Evolutionary conservation across 2,888 invertebrate genomes (phyloP).

Genomic region (Limnephilus lunatus): DNA sequence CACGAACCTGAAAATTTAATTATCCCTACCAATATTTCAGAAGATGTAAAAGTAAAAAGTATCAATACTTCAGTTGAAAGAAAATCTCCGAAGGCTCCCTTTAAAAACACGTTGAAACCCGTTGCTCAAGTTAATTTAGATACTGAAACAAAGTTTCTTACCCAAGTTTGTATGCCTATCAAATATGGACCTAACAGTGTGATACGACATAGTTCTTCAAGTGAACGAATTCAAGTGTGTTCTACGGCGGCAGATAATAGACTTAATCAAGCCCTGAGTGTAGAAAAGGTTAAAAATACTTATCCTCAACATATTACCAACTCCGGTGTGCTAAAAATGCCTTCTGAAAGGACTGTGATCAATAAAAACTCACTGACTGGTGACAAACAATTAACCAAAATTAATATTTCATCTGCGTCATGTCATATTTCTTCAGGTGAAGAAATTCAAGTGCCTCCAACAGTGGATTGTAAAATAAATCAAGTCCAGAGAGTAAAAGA

Average conservation of each 20-base stretch:
- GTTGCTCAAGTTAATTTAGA: constrained; percentile 4
- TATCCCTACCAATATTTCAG: neutral
- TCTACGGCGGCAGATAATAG: neutral
- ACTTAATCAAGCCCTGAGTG: neutral
- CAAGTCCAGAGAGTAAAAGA: neutral
- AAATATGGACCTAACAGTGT: constrained; percentile 24
- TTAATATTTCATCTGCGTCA: neutral
- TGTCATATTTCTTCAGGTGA: neutral
- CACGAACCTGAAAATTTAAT: neutral
- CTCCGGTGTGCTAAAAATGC: neutral
- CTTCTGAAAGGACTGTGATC: neutral
- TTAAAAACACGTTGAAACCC: neutral
- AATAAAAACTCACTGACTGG: neutral
- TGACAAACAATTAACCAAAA: neutral
- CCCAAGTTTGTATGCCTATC: neutral
- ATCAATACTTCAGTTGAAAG: neutral
- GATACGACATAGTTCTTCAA: constrained; percentile 12
- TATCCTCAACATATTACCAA: neutral
- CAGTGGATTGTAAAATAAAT: neutral
- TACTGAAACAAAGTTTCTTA: neutral
- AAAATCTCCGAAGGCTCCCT: neutral
- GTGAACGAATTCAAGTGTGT: neutral
- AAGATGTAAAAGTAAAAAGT: neutral
- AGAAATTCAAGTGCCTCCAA: neutral
- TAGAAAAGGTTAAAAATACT: neutral